A percentile compares a stretch with the other conserved stretches of the same genome.
Conservation (phyloP, 2,888 invertebrate species). For the Ochropleura leucogaster region DNA sequence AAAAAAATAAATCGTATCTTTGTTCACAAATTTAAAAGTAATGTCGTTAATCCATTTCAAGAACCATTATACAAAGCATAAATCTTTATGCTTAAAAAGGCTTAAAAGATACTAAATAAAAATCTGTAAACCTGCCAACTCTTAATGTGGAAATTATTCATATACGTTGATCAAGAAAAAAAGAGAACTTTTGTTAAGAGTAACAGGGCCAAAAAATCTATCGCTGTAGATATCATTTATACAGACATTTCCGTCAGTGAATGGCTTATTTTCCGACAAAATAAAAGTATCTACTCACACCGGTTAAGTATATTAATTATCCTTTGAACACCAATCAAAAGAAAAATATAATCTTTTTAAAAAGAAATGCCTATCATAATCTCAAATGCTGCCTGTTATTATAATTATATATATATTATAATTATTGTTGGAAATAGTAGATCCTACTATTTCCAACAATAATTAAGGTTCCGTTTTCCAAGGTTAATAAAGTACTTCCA, state of each 20-base stretch:
- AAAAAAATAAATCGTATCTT: no score
- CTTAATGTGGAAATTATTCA: background rate
- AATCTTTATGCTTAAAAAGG: background rate
- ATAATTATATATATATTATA: no score
- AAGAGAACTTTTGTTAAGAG: background rate
- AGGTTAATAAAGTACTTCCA: conserved; percentile 46
- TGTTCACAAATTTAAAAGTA: background rate
- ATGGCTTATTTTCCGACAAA: background rate
- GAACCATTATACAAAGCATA: background rate
- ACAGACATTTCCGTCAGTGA: background rate
- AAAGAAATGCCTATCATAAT: background rate
- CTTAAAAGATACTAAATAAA: background rate
- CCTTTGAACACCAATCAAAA: conserved; percentile 5
- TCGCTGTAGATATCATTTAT: background rate
- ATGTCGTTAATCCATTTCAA: background rate
- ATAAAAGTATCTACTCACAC: background rate
- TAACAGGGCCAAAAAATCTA: background rate
- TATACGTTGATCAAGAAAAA: background rate
- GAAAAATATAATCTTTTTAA: background rate
- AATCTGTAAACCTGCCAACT: background rate
- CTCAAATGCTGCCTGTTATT: no score
- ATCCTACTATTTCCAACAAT: conserved; percentile 13
- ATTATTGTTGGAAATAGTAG: no score
- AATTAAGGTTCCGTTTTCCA: conserved; percentile 27
- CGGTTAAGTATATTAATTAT: background rate